Evolutionary conservation across 92 coral and sea anemone genomes (phyloP).

Genomic region (Heteractis magnifica): DNA sequence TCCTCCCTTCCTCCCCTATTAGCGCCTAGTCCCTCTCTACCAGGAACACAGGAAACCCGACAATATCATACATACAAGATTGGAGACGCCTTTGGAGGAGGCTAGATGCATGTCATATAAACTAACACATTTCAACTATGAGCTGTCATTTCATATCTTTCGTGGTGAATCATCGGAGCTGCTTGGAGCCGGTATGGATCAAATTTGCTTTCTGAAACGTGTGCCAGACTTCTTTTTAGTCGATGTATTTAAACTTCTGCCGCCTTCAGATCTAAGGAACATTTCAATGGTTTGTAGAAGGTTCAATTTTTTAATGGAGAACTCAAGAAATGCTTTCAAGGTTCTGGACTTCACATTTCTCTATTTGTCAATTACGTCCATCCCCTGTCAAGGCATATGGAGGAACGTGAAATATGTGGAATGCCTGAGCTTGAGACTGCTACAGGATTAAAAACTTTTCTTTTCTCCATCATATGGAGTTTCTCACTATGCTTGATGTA

Average conservation of each 20-base stretch:
- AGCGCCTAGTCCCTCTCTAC: too few species aligned
- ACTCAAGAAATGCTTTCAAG: neutral
- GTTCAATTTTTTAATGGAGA: neutral
- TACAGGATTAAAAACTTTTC: neutral
- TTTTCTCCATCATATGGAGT: neutral
- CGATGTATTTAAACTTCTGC: neutral
- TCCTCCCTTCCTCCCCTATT: too few species aligned
- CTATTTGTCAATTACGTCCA: neutral
- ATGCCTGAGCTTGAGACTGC: neutral
- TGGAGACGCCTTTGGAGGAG: too few species aligned
- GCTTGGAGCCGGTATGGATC: neutral
- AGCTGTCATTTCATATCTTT: too few species aligned
- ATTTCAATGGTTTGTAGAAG: neutral
- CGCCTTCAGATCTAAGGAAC: neutral
- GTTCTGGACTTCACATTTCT: neutral
- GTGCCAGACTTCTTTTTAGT: neutral
- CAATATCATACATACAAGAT: too few species aligned
- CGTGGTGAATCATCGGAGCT: too few species aligned
- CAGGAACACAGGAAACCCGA: too few species aligned
- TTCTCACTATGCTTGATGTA: neutral
- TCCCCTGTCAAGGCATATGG: neutral
- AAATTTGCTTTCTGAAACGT: neutral
- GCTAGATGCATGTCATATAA: too few species aligned
- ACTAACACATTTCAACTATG: too few species aligned
- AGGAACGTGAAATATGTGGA: neutral